Evolutionary conservation across 2,113 vertebrate genomes (phyloP), one percentile per base, ranked within the genome.

Genomic region (Myodes glareolus): DNA sequence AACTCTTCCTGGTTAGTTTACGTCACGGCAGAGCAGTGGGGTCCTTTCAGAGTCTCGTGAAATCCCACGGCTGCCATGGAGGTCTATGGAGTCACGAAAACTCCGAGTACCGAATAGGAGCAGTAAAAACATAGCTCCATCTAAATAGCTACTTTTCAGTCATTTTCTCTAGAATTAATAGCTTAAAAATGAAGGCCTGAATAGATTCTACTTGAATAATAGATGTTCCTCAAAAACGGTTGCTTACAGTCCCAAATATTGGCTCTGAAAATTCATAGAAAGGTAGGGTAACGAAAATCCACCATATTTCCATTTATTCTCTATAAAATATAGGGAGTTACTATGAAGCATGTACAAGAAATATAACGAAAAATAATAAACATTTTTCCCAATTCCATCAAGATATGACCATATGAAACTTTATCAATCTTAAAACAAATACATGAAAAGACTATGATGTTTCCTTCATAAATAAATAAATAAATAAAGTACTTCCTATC

Each of bases 231-330:
- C n/a, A 87, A 96, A 96, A 94, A 77, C 88, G 33, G n/a, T 17
- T 72, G 1, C 3, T 45, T 90, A 52, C 23, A 94, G 11, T 72
- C 27, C 25, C 16, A 68, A 68, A 36, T 89, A 23, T 3, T 58
- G 47, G 31, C 33, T 81, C 25, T 61, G 63, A 95, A 47, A 97
- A 90, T 75, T 68, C 63, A 31, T 77, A 77, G 39, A 52, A 86
- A 85, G 21, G 13, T 7, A 88, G 45, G 97, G 61, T 91, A 16
- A 1, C 58, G 67, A 52, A 29, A 52, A 14, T 70, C 27, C 55
- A n/a, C 23, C 39, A 88, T 76, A 5, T 63, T 93, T 97, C 92
- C 50, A 90, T 25, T 72, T 52, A 78, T 93, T 93, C 86, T 91
- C 19, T 33, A 81, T 75, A 93, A 96, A 80, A 68, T 65, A n/a